Base-by-base conservation (phyloP, 1,140 invertebrate species). In the Tetramorium simillimum region DNA sequence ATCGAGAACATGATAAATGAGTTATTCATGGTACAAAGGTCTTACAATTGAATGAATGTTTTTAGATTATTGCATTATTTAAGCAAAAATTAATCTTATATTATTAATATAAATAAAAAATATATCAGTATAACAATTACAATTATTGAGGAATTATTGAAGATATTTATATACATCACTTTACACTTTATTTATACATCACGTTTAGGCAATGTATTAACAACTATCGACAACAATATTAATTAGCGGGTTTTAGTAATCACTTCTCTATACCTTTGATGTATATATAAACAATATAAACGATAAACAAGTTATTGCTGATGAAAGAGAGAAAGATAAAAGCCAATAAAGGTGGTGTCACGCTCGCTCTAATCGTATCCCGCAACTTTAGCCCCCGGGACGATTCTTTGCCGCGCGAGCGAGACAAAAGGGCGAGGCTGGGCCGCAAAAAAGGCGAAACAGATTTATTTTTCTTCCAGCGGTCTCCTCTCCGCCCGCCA, bases 391-490 rank as follows among this genome's bases (percentile, higher is more conserved):
- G 56, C 80, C 76, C 18, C 60, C 51, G 63, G 28, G 60, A 56
- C 78, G 53, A 87, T 89, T 87, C 88, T 78, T 75, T 43, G 24
- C 33, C 69, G 33, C 51, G 51, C 37, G 70, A 62, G 60, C 78
- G 67, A 73, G 78, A 90, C 89, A 88, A 90, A 87, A 87, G 85
- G 58, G 58, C 37, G 80, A 65, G 51, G 60, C 33, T 24, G 28
- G 49, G 37, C 21, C 40, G 86, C 86, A 86, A 89, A 80, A 89
- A 90, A n/a, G 72, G n/a, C 49, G 63, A 86, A 86, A 90, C 87
- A 90, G 89, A 90, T 90, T 88, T 90, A 90, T 90, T 90, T 88
- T 86, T 90, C 89, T 90, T 88, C 49, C 75, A 49, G 77, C 69
- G 70, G 78, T 87, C 69, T 33, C 58, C 80, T 77, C 49, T 56